These are phyloP conservation scores for Danionella cerebrum DNA, from an alignment of 2,113 vertebrate genomes.

Conservation along the genomic window DNA sequence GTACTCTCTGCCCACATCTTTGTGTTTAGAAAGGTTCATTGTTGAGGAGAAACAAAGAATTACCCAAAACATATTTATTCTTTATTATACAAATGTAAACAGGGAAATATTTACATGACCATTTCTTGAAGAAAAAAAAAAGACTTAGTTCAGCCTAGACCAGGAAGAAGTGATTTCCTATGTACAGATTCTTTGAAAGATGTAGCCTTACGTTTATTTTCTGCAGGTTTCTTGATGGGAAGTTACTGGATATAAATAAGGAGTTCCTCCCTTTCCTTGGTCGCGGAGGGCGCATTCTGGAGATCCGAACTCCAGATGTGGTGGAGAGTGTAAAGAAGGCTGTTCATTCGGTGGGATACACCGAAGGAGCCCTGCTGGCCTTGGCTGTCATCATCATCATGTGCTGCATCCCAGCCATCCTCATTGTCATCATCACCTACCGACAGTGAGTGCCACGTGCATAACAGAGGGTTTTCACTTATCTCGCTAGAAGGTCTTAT, in stretches of 20 bases:
- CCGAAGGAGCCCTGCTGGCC: slow-evolving; percentile 87
- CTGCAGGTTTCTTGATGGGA: slow-evolving; percentile 89
- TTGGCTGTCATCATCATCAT: slow-evolving; percentile 94
- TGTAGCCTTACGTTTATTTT: too few relatives aligned
- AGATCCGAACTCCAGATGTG: slow-evolving; percentile 86
- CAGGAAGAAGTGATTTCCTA: too few relatives aligned
- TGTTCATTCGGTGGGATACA: slow-evolving; percentile 89
- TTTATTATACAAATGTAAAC: too few relatives aligned
- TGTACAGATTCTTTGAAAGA: too few relatives aligned
- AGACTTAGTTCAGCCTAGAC: too few relatives aligned
- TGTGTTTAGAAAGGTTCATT: too few relatives aligned
- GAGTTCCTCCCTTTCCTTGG: slow-evolving; percentile 87
- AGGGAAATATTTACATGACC: too few relatives aligned
- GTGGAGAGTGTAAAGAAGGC: slow-evolving; percentile 92
- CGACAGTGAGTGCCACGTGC: slow-evolving; percentile 24
- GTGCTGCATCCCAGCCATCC: slow-evolving; percentile 91
- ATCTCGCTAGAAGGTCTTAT: background rate
- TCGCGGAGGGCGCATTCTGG: slow-evolving; percentile 83
- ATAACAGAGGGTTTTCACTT: background rate
- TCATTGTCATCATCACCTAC: slow-evolving; percentile 92
- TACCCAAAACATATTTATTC: too few relatives aligned
- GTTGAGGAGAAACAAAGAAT: too few relatives aligned
- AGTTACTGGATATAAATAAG: slow-evolving; percentile 93
- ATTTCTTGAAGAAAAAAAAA: too few relatives aligned
- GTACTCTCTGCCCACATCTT: too few relatives aligned